Conservation (phyloP, 2,113 vertebrate genomes). For the Hemiscyllium ocellatum region DNA sequence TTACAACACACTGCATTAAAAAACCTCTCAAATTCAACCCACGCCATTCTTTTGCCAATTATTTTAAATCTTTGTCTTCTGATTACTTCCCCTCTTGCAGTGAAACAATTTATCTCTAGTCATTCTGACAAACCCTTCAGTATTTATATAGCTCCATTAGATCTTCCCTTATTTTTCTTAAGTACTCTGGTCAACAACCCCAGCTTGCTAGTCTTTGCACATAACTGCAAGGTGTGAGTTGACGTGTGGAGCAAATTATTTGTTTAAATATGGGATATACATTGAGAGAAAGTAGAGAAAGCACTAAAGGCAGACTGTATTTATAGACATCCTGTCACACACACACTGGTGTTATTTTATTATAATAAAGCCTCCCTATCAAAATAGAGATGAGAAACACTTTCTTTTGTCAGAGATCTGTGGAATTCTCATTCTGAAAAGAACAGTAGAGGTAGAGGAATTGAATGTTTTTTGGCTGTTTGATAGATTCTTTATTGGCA, state of each 20-base stretch:
- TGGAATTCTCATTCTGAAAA: too few species aligned
- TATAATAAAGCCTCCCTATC: too few species aligned
- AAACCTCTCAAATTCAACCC: not conserved
- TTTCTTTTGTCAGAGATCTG: too few species aligned
- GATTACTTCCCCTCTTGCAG: too few species aligned
- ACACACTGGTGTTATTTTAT: not conserved
- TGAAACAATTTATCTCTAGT: too few species aligned
- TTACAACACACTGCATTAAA: not conserved
- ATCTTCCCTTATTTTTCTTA: not conserved
- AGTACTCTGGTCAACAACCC: not conserved
- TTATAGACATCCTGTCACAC: not conserved
- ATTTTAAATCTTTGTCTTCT: not conserved
- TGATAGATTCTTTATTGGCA: too few species aligned
- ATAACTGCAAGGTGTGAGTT: not conserved
- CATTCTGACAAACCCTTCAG: too few species aligned
- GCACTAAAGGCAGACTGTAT: not conserved
- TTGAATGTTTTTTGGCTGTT: too few species aligned
- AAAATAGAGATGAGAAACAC: too few species aligned
- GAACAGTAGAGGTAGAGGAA: too few species aligned
- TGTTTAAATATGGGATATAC: not conserved
- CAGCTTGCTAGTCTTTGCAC: not conserved
- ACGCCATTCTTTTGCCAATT: not conserved
- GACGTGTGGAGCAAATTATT: not conserved
- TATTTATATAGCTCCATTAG: not conserved
- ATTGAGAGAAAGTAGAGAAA: not conserved